phyloP scores from a whole-genome alignment of 2,113 vertebrate species.

The Sisor rabdophorus region DNA sequence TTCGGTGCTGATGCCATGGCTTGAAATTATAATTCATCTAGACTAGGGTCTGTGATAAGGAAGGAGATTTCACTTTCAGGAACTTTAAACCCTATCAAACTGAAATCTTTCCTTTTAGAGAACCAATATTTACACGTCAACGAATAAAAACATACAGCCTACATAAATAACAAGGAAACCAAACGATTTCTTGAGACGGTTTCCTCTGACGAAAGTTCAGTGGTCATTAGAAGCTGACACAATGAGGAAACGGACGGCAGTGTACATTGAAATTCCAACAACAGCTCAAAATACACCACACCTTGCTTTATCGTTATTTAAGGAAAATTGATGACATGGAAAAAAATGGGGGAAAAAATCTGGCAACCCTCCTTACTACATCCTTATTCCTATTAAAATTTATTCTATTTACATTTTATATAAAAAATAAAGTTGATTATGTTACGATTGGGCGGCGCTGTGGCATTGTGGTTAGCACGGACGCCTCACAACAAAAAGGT shows the following conservation, averaged over 20 bases:
- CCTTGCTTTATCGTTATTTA: not conserved
- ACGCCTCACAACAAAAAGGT: too few species aligned
- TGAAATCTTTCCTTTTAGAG: not conserved
- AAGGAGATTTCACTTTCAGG: not conserved
- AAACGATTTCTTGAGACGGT: not conserved
- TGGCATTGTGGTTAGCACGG: too few species aligned
- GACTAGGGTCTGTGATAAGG: not conserved
- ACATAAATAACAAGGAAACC: not conserved
- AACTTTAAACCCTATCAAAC: not conserved
- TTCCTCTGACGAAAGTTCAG: slow-evolving; percentile 16
- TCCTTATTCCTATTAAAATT: too few species aligned
- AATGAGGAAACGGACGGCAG: not conserved
- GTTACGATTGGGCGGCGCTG: too few species aligned
- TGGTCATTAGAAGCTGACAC: not conserved
- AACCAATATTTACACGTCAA: not conserved
- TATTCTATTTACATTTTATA: too few species aligned
- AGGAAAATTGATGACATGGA: not conserved
- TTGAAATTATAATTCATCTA: not conserved
- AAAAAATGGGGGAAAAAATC: not conserved
- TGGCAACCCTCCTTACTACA: too few species aligned
- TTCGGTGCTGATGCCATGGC: not conserved
- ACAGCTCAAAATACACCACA: not conserved
- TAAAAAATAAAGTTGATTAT: too few species aligned
- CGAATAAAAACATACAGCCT: not conserved
- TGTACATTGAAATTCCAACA: not conserved